These are phyloP conservation scores for Dallia pectoralis DNA, from an alignment of 2,797 vertebrate species.

Conservation along the genomic window DNA sequence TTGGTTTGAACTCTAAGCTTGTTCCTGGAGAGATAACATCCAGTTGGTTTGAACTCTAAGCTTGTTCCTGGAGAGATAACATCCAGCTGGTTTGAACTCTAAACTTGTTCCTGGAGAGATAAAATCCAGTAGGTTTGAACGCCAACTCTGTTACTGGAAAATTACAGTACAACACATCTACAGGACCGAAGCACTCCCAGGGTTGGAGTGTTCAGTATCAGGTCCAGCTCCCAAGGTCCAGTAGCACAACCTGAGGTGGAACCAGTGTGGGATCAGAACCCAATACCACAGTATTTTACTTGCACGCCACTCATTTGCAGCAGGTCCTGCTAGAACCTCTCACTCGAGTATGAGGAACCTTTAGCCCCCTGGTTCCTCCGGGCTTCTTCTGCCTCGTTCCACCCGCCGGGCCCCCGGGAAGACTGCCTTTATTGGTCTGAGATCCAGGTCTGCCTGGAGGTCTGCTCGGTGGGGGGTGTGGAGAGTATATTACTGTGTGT, in stretches of 20 bases:
- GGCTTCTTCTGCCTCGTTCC: background rate
- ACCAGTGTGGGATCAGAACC: background rate
- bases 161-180: too few relatives aligned
- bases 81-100: too few relatives aligned
- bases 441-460: slow-evolving; percentile 40
- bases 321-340: slow-evolving; percentile 34
- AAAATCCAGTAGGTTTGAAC: too few relatives aligned
- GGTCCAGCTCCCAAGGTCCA: too few relatives aligned
- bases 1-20: too few relatives aligned
- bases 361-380: slow-evolving; percentile 31
- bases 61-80: too few relatives aligned
- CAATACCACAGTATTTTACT: background rate
- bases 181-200: too few relatives aligned
- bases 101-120: too few relatives aligned
- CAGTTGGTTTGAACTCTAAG: too few relatives aligned
- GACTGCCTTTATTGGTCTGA: slow-evolving; percentile 48
- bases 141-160: too few relatives aligned
- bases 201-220: too few relatives aligned
- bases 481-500: slow-evolving; percentile 12
- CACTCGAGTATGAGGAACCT: slow-evolving; percentile 48
- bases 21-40: too few relatives aligned
- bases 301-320: slow-evolving; percentile 15
- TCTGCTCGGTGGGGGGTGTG: slow-evolving; percentile 40
- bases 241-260: background rate
- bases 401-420: slow-evolving; percentile 40